Evolutionary conservation across 1,140 invertebrate genomes (phyloP), one percentile per base, ranked within the genome.

Genomic region (Melipona quadrifasciata): DNA sequence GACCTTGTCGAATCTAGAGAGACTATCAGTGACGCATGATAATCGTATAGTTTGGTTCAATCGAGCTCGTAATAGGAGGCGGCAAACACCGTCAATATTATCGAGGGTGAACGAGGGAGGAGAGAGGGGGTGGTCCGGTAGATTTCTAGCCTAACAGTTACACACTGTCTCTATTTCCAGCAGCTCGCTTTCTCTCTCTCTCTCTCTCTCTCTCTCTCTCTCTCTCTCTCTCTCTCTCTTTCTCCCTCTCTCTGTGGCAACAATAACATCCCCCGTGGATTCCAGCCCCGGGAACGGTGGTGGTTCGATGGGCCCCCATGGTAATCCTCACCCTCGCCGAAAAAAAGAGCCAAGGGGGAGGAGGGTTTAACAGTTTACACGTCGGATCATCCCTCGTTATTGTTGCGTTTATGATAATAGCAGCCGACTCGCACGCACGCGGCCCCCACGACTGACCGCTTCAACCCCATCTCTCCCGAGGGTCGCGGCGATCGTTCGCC

Each of bases 321-420:
- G 84, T 94, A 94, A 94, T 93, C 93, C 93, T 92, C 92, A 86
- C 91, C 89, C 92, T 91, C 90, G 88, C 86, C 85, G 76, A 91
- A 85, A 84, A 47, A 91, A 87, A 80, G 82, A 67, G 57, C 74
- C 84, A 77, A 55, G 31, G 77, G 74, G 86, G 85, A 80, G 80
- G 87, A 80, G 83, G 88, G 80, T 88, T 86, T 90, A 90, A 90
- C 91, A 92, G 94, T 94, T 94, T 95, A 94, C 94, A 94, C 90
- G 92, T 86, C 93, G 92, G 94, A 94, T 94, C 91, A 94, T 95
- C 94, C 94, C 93, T 94, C 93, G 94, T 94, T 95, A 95, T 95
- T 95, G 93, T 95, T 95, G 90, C 94, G 90, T 94, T 95, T 95
- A 94, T 94, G 92, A 95, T 95, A 95, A 95, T 95, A 94, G 91